phyloP scores from a whole-genome alignment of 2,113 vertebrate species.

The Prietella phreatophila region DNA sequence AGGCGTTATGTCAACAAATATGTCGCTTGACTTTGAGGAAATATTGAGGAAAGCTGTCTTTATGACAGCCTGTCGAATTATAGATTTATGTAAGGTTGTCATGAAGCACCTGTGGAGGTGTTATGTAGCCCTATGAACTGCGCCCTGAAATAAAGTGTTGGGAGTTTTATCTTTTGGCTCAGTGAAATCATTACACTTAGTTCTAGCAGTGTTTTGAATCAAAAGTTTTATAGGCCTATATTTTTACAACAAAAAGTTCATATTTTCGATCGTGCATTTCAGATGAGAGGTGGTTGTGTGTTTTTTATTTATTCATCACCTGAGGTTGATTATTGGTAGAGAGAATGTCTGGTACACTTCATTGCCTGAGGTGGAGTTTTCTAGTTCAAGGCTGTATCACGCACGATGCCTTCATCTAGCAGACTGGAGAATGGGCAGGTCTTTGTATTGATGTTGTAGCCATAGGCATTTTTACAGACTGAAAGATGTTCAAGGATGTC shows the following conservation, averaged over 20 bases:
- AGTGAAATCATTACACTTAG: constrained; percentile 39
- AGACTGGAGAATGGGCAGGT: not conserved
- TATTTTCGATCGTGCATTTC: constrained; percentile 53
- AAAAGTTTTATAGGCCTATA: constrained; percentile 57
- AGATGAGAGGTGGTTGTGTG: not conserved
- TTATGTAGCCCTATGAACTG: not conserved
- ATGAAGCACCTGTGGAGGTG: not conserved
- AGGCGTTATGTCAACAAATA: not conserved
- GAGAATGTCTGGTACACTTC: not conserved
- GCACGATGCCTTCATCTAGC: not conserved
- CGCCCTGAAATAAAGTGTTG: not conserved
- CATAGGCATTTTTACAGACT: not conserved
- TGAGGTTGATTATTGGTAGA: not conserved
- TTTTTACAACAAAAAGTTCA: constrained; percentile 59
- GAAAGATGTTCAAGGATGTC: not conserved
- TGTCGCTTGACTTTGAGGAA: not conserved
- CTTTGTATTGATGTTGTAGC: not conserved
- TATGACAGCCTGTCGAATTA: not conserved
- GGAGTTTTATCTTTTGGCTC: constrained; percentile 36
- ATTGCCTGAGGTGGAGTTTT: constrained; percentile 8
- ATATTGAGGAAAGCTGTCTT: not conserved
- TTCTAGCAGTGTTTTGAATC: constrained; percentile 58
- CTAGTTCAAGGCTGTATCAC: constrained; percentile 2
- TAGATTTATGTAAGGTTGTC: not conserved
- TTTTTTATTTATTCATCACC: constrained; percentile 18